phyloP scores from a whole-genome alignment of 1,140 invertebrate genomes.

The Popillia japonica region DNA sequence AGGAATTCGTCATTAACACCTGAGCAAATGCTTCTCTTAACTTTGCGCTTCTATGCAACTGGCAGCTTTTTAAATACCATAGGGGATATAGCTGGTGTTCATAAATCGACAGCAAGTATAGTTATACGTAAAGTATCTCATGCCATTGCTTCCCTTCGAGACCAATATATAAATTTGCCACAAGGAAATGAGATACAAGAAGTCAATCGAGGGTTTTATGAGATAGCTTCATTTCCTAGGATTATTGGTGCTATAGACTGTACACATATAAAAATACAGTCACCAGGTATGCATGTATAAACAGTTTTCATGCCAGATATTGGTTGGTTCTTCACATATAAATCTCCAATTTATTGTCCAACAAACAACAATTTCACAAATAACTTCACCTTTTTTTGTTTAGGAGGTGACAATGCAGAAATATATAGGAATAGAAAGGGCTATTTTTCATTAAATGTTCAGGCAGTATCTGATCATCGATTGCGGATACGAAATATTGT shows the following conservation, averaged over 20 bases:
- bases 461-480: constrained; percentile 57
- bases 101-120: constrained; percentile 46
- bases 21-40: constrained; percentile 45
- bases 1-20: constrained; percentile 9
- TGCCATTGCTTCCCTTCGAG: constrained; percentile 43
- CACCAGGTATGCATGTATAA: constrained; percentile 40
- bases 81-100: constrained; percentile 44
- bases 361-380: background rate
- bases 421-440: constrained; percentile 60
- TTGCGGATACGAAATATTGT: constrained; percentile 58
- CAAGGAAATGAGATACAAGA: background rate
- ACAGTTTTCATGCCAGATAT: too few relatives aligned
- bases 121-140: constrained; percentile 42
- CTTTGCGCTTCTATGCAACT: constrained; percentile 45
- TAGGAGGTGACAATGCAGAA: constrained; percentile 50
- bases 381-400: background rate
- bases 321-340: too few relatives aligned
- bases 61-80: constrained; percentile 44
- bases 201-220: constrained; percentile 46
- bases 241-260: constrained; percentile 57
- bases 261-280: constrained; percentile 50
- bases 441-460: too few relatives aligned
- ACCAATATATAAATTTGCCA: background rate
- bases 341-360: too few relatives aligned
- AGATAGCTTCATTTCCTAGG: constrained; percentile 49